Percentiles rank a stretch among this genome's conserved stretches.
phyloP scores from a whole-genome alignment of 2,797 vertebrate species.

The Poeciliopsis paucimaculata region DNA sequence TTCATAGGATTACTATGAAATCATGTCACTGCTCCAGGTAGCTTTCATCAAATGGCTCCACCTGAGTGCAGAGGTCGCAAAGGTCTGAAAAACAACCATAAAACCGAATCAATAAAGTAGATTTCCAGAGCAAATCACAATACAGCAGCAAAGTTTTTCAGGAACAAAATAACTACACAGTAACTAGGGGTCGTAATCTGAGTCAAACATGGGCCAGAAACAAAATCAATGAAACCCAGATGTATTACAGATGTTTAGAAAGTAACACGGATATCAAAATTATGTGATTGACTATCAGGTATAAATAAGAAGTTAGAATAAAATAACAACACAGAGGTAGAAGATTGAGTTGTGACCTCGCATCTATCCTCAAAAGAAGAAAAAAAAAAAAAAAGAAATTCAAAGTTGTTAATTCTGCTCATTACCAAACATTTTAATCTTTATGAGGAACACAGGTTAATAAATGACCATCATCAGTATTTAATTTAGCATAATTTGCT shows the following conservation, averaged over 20 bases:
- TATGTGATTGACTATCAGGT: neutral
- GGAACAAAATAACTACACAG: neutral
- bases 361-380: too few species aligned
- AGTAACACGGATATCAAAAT: neutral
- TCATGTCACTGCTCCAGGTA: neutral
- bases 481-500: neutral
- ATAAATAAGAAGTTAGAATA: neutral
- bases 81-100: neutral
- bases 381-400: neutral
- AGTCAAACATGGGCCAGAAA: neutral
- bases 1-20: neutral
- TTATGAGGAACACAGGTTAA: neutral
- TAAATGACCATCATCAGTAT: neutral
- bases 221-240: neutral
- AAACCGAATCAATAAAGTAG: neutral
- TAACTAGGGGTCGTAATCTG: neutral
- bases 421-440: neutral
- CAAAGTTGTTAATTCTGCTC: neutral
- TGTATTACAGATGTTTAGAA: neutral
- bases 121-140: neutral
- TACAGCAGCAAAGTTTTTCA: neutral
- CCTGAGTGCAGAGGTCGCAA: neutral
- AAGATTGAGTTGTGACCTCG: neutral
- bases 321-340: neutral
- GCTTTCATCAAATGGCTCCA: neutral